phyloP scores from a whole-genome alignment of 2,797 vertebrate species.

The Arremon aurantiirostris region DNA sequence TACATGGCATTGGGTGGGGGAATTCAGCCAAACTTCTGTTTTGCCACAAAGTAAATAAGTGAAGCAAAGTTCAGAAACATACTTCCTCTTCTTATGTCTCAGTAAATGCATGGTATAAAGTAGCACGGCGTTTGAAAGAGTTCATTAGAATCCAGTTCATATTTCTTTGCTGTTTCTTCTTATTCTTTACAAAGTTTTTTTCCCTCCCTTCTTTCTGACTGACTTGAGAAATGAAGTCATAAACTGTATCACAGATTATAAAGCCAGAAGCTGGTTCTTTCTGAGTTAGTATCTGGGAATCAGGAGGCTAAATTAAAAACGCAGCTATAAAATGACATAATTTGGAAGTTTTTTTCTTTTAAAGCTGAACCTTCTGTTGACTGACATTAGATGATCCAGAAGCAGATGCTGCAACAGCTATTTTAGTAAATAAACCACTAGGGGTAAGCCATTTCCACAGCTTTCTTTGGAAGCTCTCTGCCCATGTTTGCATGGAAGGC shows the following conservation, averaged over 20 bases:
- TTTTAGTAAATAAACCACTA: slow-evolving; percentile 48
- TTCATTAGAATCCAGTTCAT: neutral
- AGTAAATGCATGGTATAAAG: neutral
- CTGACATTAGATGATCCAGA: slow-evolving; percentile 76
- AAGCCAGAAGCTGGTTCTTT: slow-evolving; percentile 6
- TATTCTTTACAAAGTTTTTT: neutral
- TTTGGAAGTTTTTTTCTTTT: slow-evolving; percentile 66
- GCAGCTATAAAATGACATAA: slow-evolving; percentile 41
- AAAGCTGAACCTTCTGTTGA: slow-evolving; percentile 72
- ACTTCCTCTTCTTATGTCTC: neutral
- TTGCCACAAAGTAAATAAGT: neutral
- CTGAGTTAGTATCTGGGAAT: neutral
- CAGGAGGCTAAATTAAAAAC: slow-evolving; percentile 49
- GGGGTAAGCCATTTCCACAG: neutral
- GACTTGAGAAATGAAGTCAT: neutral
- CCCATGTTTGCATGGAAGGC: neutral
- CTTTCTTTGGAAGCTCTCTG: neutral
- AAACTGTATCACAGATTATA: neutral
- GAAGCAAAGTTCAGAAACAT: neutral
- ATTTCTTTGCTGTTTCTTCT: neutral
- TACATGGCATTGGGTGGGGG: rapidly evolving
- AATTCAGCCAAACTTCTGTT: neutral
- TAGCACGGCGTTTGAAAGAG: neutral
- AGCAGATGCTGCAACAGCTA: slow-evolving; percentile 81
- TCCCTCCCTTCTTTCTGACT: neutral